Percentiles rank a stretch among this genome's conserved stretches.
These are phyloP conservation scores for Himalopsyche kuldschensis DNA, from an alignment of 2,888 invertebrate species.

Conservation along the genomic window DNA sequence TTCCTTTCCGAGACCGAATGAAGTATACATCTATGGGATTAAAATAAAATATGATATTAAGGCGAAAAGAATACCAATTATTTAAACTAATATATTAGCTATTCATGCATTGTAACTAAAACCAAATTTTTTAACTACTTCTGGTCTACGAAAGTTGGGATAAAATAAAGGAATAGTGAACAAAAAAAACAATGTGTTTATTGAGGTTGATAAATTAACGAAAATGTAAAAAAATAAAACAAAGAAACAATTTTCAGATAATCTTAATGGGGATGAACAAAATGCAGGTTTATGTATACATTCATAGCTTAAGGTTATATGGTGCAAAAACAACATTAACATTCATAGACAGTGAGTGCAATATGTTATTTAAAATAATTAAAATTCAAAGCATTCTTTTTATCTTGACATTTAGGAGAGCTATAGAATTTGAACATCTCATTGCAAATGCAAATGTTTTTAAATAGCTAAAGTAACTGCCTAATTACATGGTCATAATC, in stretches of 20 bases:
- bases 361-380: not conserved
- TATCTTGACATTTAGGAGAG: no score
- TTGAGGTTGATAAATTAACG: not conserved
- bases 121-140: not conserved
- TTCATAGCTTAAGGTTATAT: not conserved
- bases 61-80: not conserved
- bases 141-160: not conserved
- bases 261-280: not conserved
- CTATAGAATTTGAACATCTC: no score
- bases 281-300: not conserved
- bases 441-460: no score
- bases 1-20: slow-evolving; percentile 57
- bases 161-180: not conserved
- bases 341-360: not conserved
- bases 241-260: not conserved
- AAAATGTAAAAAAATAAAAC: not conserved
- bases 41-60: not conserved
- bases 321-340: not conserved
- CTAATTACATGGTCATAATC: no score
- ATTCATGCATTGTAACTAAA: not conserved
- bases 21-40: slow-evolving; percentile 42
- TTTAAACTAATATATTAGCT: not conserved
- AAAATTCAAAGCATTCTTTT: not conserved
- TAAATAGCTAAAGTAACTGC: no score
- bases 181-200: not conserved